phyloP scores from a whole-genome alignment of 2,797 vertebrate species.

The Garrulus glandarius region DNA sequence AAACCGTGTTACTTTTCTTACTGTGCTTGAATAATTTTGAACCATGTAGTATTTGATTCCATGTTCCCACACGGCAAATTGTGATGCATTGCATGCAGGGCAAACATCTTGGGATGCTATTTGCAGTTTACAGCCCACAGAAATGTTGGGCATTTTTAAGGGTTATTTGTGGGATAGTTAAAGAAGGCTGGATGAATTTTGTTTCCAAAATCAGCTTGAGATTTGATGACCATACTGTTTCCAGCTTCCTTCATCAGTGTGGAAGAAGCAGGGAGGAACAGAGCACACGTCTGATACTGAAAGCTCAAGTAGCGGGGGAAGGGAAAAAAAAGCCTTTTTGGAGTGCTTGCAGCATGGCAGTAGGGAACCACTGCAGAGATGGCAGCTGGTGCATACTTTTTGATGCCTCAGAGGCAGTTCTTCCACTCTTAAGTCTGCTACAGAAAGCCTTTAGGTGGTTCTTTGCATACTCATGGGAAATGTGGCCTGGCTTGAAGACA shows the following conservation, averaged over 20 bases:
- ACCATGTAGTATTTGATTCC: background rate
- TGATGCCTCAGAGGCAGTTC: background rate
- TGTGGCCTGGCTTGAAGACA: background rate
- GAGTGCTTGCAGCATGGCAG: background rate
- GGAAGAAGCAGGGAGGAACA: background rate
- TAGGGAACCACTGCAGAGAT: background rate
- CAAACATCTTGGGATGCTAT: background rate
- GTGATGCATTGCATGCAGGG: background rate
- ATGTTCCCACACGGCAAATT: background rate
- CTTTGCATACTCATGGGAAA: rapidly evolving
- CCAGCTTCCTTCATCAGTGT: background rate
- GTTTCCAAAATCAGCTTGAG: constrained; percentile 31
- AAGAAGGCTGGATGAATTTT: background rate
- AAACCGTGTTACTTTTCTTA: background rate
- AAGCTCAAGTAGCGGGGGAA: background rate
- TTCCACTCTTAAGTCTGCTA: background rate
- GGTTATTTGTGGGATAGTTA: constrained; percentile 6
- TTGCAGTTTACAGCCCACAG: constrained; percentile 40
- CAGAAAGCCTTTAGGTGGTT: background rate
- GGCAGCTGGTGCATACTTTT: background rate
- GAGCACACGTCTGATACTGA: background rate
- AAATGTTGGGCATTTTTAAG: constrained; percentile 20
- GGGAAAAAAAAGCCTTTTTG: background rate
- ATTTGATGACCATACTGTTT: background rate
- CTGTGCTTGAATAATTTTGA: background rate